Evolutionary conservation across 2,113 vertebrate genomes (phyloP).

Genomic region (Ailuropoda melanoleuca): DNA sequence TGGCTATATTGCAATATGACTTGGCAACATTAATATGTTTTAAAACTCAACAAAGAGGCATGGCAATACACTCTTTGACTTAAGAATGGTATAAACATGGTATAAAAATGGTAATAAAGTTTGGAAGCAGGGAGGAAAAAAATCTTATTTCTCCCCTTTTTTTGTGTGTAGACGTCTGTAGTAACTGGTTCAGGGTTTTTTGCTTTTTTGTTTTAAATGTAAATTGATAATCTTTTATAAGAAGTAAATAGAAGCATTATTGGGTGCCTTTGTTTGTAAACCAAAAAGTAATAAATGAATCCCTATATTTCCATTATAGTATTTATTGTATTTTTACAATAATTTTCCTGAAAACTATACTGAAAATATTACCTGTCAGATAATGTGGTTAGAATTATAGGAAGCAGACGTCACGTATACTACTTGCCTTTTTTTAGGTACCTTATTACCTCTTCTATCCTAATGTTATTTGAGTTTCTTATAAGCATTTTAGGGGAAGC

Average conservation of each 20-base stretch:
- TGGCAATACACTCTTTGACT: conserved; percentile 43
- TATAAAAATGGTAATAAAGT: conserved; percentile 46
- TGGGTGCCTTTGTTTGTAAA: conserved; percentile 95
- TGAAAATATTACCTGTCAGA: background rate
- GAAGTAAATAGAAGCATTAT: conserved; percentile 85
- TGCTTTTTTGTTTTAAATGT: conserved; percentile 80
- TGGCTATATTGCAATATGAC: conserved; percentile 63
- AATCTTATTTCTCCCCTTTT: conserved; percentile 66
- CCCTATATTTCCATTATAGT: conserved; percentile 80
- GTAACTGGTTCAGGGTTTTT: conserved; percentile 70
- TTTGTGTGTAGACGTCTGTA: conserved; percentile 44
- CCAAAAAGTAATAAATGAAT: conserved; percentile 91
- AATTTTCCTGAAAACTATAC: conserved; percentile 25
- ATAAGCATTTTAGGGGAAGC: conserved; percentile 39
- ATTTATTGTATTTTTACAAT: conserved; percentile 74
- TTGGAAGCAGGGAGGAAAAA: conserved; percentile 74
- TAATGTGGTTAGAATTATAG: background rate
- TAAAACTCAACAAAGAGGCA: conserved; percentile 56
- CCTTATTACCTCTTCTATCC: conserved; percentile 4
- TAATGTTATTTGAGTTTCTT: conserved; percentile 42
- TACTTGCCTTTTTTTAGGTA: background rate
- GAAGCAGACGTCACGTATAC: background rate
- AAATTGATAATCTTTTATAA: conserved; percentile 84
- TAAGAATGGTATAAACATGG: conserved; percentile 19
- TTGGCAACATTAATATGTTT: conserved; percentile 48